phyloP scores from a whole-genome alignment of 2,113 vertebrate genomes.

The Mionectes macconnelli region DNA sequence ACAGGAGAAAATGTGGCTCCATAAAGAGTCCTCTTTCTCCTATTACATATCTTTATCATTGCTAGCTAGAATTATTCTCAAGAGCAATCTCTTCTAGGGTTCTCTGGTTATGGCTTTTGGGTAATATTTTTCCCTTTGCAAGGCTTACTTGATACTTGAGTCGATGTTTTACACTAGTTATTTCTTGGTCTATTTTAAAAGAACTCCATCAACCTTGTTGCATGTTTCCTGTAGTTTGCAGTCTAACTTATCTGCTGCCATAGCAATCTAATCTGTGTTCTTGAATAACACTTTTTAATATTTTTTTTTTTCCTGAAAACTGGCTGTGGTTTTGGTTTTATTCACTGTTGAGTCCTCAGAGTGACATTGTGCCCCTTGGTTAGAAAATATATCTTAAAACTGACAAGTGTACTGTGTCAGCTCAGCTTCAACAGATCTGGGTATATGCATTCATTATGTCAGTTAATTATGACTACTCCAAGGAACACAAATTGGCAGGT shows the following conservation, averaged over 20 bases:
- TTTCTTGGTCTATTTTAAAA: neutral
- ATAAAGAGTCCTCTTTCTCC: neutral
- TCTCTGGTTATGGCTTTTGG: neutral
- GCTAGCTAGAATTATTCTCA: neutral
- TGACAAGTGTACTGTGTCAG: neutral
- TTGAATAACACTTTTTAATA: neutral
- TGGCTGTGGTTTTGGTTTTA: neutral
- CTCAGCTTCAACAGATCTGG: neutral
- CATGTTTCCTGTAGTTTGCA: neutral
- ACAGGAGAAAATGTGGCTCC: rapidly evolving
- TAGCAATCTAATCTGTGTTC: neutral
- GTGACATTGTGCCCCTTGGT: neutral
- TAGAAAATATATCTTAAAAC: neutral
- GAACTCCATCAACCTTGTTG: neutral
- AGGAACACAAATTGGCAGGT: neutral
- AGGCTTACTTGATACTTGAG: neutral
- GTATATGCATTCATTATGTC: neutral
- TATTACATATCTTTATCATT: neutral
- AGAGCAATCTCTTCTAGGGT: neutral
- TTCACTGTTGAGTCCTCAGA: neutral
- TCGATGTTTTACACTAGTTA: neutral
- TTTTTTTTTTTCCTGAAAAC: neutral
- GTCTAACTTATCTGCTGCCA: neutral
- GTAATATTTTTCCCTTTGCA: neutral
- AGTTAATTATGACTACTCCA: neutral